Evolutionary conservation across 2,888 invertebrate species (phyloP), one percentile per base, ranked within the genome.

Genomic region (Emmelina monodactyla): DNA sequence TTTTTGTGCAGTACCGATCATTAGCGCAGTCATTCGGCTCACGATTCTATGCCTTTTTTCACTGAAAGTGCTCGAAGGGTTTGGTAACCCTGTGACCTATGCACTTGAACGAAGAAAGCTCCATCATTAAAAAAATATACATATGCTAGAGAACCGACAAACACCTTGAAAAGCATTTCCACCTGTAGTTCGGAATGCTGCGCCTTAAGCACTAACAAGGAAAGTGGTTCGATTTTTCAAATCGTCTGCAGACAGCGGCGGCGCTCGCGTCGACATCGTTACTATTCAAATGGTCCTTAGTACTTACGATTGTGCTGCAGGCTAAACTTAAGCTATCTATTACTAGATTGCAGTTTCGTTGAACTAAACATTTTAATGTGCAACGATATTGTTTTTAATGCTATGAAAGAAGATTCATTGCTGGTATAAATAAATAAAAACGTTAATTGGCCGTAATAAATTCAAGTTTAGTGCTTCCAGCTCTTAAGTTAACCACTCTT

Each of bases 221-320:
- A 67, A 69, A 68, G 67, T 67, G 64, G 62, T 65, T 50, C 50
- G 54, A 67, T 70, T 68, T 65, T 65, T 67, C 61, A 64, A 65
- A 58, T 46, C 42, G 45, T 43, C 46, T 40, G 25, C n/a, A 25
- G 25, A 25, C 25, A 7, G 6, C 4, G 25, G 25, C 25, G 25
- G 25, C 25, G 41, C 35, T 40, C 31, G 33, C 32, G 40, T 38
- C 38, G 34, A 37, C 37, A 37, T 37, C 34, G 35, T 41, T 45
- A 38, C 43, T 41, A 44, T 44, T 43, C 40, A 36, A 41, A 28
- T 36, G 30, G 34, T 34, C 31, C 22, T 37, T 39, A 40, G 37
- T 38, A 35, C 34, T 36, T 29, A 34, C 37, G 37, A 37, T 40
- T 40, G 31, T 34, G 31, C 48, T 36, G 33, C 31, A 22, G 41